phyloP scores from a whole-genome alignment of 2,797 vertebrate genomes.

The Neoniphon sammara region DNA sequence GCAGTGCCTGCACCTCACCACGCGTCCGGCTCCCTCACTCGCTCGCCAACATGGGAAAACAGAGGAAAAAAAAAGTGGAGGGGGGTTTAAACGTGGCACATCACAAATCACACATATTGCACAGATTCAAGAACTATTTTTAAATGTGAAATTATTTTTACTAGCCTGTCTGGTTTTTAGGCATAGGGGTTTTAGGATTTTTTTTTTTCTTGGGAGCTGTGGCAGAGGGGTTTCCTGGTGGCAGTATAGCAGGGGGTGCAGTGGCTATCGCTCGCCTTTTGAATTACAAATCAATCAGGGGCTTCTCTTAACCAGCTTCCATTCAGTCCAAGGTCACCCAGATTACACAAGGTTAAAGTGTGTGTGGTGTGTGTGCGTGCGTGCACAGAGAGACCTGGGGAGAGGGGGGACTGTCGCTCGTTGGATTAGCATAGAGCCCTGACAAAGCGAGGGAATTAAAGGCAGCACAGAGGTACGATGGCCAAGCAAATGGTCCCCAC shows the following conservation, averaged over 20 bases:
- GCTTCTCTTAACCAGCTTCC: constrained; percentile 77
- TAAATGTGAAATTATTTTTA: constrained; percentile 37
- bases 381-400: background rate
- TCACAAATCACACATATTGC: constrained; percentile 7
- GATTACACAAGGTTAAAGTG: constrained; percentile 93
- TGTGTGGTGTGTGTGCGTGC: constrained; percentile 33
- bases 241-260: background rate
- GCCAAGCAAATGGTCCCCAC: constrained; percentile 57
- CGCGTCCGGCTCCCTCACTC: constrained; percentile 2
- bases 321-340: constrained; percentile 90
- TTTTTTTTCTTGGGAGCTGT: constrained; percentile 39
- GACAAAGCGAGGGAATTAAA: constrained; percentile 88
- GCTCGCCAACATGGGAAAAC: constrained; percentile 21
- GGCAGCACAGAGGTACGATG: constrained; percentile 71
- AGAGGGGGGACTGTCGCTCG: constrained; percentile 79
- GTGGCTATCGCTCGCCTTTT: constrained; percentile 84
- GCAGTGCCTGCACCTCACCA: constrained; percentile 32
- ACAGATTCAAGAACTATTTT: constrained; percentile 45
- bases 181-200: constrained; percentile 45
- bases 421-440: constrained; percentile 92
- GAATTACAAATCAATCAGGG: constrained; percentile 94
- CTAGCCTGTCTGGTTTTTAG: constrained; percentile 57
- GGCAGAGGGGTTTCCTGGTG: constrained; percentile 4
- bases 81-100: background rate
- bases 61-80: background rate